Evolutionary conservation across 2,888 invertebrate genomes (phyloP).

Genomic region (Drosophila barbarae): DNA sequence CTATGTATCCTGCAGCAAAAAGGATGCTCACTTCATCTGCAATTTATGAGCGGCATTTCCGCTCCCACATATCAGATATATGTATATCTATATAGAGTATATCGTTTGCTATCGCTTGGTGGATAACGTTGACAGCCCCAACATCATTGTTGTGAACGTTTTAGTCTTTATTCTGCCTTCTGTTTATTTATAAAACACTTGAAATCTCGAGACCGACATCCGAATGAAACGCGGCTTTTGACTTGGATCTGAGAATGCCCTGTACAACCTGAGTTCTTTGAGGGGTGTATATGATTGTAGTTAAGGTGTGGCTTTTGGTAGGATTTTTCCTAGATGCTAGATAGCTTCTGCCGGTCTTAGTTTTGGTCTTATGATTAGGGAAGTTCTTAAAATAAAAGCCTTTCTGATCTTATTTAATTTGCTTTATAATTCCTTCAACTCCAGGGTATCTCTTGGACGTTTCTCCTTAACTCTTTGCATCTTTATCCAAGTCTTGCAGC

Average conservation of each 20-base stretch:
- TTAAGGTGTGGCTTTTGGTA: neutral
- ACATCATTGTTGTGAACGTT: constrained; percentile 39
- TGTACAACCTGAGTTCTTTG: neutral
- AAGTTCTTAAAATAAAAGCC: neutral
- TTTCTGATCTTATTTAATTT: too few relatives aligned
- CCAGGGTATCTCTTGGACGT: neutral
- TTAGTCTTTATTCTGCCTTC: constrained; percentile 21
- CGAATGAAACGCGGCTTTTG: constrained; percentile 63
- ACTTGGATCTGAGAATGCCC: constrained; percentile 26
- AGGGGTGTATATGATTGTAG: neutral
- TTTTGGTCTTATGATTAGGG: neutral
- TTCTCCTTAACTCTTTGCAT: neutral
- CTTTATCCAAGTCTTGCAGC: neutral
- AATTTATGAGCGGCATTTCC: constrained; percentile 68
- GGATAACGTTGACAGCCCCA: constrained; percentile 36
- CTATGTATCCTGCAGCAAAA: neutral
- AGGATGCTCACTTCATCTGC: constrained; percentile 44
- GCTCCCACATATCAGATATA: constrained; percentile 5
- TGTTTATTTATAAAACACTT: constrained; percentile 77
- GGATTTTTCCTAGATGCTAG: too few relatives aligned
- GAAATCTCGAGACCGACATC: constrained; percentile 58
- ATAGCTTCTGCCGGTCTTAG: neutral
- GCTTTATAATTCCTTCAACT: neutral
- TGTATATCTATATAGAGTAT: neutral
- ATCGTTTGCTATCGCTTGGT: constrained; percentile 18